Evolutionary conservation across 64 coral and sea anemone genomes (phyloP).

Genomic region (Pocillopora damicornis): DNA sequence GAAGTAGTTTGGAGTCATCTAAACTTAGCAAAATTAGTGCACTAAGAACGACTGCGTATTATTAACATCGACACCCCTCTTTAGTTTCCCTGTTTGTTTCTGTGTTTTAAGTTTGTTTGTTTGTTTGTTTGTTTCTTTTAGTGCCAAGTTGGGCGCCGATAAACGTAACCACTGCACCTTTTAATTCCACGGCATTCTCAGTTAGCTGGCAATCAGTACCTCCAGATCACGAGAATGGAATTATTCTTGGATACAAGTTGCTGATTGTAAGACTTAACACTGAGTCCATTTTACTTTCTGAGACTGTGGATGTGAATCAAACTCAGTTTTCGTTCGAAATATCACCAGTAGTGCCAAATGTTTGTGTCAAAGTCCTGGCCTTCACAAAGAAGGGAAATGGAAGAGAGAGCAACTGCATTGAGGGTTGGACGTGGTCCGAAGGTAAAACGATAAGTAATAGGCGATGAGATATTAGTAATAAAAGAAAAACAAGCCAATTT

Average conservation of each 20-base stretch:
- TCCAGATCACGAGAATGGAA: conserved; percentile 19
- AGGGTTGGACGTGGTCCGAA: conserved; percentile 48
- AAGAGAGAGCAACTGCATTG: conserved; percentile 12
- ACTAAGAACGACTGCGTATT: too few species aligned
- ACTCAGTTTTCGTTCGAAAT: not conserved
- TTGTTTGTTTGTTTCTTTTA: not conserved
- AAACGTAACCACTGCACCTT: conserved; percentile 21
- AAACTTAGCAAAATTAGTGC: too few species aligned
- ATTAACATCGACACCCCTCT: too few species aligned
- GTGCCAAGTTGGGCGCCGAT: conserved; percentile 32
- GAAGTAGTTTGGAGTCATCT: not conserved
- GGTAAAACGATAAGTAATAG: conserved; percentile 2
- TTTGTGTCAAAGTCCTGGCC: conserved; percentile 51
- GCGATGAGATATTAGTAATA: too few species aligned
- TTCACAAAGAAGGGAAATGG: conserved; percentile 61
- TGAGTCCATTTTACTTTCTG: not conserved
- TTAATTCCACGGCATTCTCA: conserved; percentile 41
- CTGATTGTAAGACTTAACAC: conserved; percentile 27
- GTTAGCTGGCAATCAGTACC: conserved; percentile 63
- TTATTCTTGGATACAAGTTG: conserved; percentile 56
- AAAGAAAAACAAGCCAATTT: too few species aligned
- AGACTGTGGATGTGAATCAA: conserved; percentile 14
- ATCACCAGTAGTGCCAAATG: not conserved
- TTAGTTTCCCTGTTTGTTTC: too few species aligned
- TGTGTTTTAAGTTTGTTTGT: too few species aligned